Conservation (phyloP, 1,140 invertebrate species). For the Heterodera carotae region DNA sequence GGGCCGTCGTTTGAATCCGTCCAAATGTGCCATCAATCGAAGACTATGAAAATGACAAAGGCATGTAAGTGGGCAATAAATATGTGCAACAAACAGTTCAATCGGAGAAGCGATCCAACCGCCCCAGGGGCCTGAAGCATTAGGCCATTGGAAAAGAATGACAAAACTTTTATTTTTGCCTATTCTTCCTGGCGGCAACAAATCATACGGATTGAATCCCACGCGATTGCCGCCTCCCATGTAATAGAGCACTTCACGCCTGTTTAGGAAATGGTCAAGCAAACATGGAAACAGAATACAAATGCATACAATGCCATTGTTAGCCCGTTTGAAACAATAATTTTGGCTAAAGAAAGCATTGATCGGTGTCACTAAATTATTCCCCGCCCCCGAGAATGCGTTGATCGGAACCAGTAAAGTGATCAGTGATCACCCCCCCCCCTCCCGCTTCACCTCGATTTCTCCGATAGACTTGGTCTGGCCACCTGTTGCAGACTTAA, state of each 20-base stretch:
- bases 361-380: no score
- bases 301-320: no score
- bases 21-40: constrained; percentile 56
- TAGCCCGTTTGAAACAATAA: constrained; percentile 1
- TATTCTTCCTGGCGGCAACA: constrained; percentile 58
- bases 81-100: constrained; percentile 39
- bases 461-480: constrained; percentile 57
- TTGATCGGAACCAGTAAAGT: no score
- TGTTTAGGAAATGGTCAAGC: constrained; percentile 32
- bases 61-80: not conserved
- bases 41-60: constrained; percentile 9
- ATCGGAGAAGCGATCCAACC: constrained; percentile 65
- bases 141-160: constrained; percentile 1
- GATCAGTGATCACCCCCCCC: no score
- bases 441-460: constrained; percentile 43
- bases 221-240: constrained; percentile 59
- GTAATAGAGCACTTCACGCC: constrained; percentile 64
- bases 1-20: constrained; percentile 51
- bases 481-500: no score
- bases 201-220: constrained; percentile 63
- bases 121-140: constrained; percentile 59
- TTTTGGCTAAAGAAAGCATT: not conserved
- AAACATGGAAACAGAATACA: not conserved
- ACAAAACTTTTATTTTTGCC: not conserved
- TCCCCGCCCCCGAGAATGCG: no score